A percentile compares a stretch with the other conserved stretches of the same genome.
Evolutionary conservation across 2,113 vertebrate species (phyloP).

Genomic region (Triplophysa dalaica): DNA sequence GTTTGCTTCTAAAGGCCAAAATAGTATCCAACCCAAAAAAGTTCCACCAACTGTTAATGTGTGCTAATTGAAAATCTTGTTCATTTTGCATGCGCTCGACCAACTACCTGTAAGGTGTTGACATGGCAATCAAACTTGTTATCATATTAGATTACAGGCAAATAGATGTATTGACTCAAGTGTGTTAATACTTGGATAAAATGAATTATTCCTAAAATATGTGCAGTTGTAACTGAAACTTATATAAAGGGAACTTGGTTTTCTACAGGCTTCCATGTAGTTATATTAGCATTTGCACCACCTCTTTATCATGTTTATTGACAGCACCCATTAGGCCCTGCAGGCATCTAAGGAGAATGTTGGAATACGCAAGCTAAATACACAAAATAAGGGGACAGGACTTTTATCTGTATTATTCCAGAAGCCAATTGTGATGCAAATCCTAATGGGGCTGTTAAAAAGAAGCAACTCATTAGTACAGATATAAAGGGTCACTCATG

Average conservation of each 20-base stretch:
- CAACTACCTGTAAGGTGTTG: no score
- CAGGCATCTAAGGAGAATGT: slow-evolving; percentile 61
- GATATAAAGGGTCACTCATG: slow-evolving; percentile 4
- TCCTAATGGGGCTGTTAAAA: slow-evolving; percentile 68
- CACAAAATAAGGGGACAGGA: slow-evolving; percentile 59
- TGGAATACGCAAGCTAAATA: slow-evolving; percentile 77
- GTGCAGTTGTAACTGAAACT: background rate
- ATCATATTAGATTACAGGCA: background rate
- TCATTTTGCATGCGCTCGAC: no score
- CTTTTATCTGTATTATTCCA: slow-evolving; percentile 67
- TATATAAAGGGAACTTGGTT: background rate
- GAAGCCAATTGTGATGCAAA: slow-evolving; percentile 79
- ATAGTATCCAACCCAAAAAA: background rate
- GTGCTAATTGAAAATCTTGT: background rate
- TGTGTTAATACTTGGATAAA: no score
- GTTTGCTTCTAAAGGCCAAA: no score
- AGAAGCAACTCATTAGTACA: slow-evolving; percentile 25
- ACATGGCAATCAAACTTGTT: no score
- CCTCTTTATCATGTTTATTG: slow-evolving; percentile 49
- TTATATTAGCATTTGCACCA: slow-evolving; percentile 42
- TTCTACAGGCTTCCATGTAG: slow-evolving; percentile 25
- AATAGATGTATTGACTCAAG: background rate
- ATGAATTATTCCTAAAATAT: background rate
- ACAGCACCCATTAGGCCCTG: slow-evolving; percentile 55
- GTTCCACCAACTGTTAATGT: background rate